Percentiles rank a stretch among this genome's conserved stretches.
phyloP scores from a whole-genome alignment of 2,888 invertebrate species.

The Aspidiotus rigidus region DNA sequence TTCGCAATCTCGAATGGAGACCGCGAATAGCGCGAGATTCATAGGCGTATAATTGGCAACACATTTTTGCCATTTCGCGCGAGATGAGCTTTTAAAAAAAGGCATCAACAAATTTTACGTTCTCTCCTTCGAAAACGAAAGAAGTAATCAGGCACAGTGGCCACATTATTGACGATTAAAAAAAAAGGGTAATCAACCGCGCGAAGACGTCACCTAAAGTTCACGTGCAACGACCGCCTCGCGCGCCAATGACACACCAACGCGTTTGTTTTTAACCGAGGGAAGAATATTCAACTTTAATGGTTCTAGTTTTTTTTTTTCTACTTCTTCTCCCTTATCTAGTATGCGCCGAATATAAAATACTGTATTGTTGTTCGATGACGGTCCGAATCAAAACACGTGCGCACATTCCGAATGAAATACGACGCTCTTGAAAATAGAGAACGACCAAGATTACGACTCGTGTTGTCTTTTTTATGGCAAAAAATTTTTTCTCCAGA shows the following conservation, averaged over 20 bases:
- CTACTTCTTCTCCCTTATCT: too few species aligned
- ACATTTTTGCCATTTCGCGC: not conserved
- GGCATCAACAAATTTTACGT: not conserved
- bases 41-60: not conserved
- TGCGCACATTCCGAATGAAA: too few species aligned
- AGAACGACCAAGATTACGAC: too few species aligned
- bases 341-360: too few species aligned
- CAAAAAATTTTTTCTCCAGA: too few species aligned
- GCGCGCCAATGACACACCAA: conserved; percentile 4
- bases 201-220: not conserved
- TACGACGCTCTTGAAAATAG: too few species aligned
- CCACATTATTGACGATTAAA: not conserved
- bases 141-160: not conserved
- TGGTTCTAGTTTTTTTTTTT: too few species aligned
- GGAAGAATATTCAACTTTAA: not conserved
- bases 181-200: not conserved
- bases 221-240: conserved; percentile 2
- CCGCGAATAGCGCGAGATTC: not conserved
- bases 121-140: not conserved
- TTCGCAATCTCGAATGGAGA: not conserved
- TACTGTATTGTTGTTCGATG: too few species aligned
- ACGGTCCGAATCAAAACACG: too few species aligned
- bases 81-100: not conserved
- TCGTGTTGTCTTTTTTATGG: too few species aligned
- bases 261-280: not conserved